These are phyloP conservation scores for Eudasyphora cyanicolor DNA, from an alignment of 2,888 invertebrate genomes.

Conservation along the genomic window DNA sequence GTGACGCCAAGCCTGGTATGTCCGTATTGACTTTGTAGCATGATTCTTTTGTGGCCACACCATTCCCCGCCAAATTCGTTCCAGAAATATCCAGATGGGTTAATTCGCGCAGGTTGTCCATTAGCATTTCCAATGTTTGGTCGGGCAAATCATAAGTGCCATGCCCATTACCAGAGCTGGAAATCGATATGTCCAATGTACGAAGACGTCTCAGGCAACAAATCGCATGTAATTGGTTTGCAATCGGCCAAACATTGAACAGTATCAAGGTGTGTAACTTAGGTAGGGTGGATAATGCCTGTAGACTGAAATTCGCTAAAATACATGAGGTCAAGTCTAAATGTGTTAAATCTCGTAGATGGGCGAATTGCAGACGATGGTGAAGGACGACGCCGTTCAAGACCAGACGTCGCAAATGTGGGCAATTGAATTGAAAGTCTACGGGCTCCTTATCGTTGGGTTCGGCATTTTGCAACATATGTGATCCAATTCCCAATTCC, in stretches of 20 bases:
- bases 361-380: constrained; percentile 76
- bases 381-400: constrained; percentile 79
- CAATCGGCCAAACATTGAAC: constrained; percentile 87
- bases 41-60: constrained; percentile 83
- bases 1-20: constrained; percentile 91
- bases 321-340: constrained; percentile 79
- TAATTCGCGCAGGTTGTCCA: constrained; percentile 87
- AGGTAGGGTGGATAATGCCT: constrained; percentile 82
- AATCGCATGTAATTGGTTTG: constrained; percentile 83
- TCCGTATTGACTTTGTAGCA: constrained; percentile 80
- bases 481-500: constrained; percentile 86
- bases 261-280: constrained; percentile 88
- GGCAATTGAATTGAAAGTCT: constrained; percentile 82
- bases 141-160: constrained; percentile 89
- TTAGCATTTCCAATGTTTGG: constrained; percentile 84
- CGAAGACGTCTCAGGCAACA: constrained; percentile 82
- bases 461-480: constrained; percentile 82
- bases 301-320: constrained; percentile 78
- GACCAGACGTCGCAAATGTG: constrained; percentile 77
- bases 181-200: constrained; percentile 92
- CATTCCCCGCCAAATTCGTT: constrained; percentile 95
- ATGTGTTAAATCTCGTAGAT: constrained; percentile 76
- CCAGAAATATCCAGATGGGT: constrained; percentile 96
- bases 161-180: constrained; percentile 83
- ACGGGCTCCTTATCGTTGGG: constrained; percentile 82